phyloP scores from a whole-genome alignment of 2,113 vertebrate genomes.

The Chlamydotis undulata region DNA sequence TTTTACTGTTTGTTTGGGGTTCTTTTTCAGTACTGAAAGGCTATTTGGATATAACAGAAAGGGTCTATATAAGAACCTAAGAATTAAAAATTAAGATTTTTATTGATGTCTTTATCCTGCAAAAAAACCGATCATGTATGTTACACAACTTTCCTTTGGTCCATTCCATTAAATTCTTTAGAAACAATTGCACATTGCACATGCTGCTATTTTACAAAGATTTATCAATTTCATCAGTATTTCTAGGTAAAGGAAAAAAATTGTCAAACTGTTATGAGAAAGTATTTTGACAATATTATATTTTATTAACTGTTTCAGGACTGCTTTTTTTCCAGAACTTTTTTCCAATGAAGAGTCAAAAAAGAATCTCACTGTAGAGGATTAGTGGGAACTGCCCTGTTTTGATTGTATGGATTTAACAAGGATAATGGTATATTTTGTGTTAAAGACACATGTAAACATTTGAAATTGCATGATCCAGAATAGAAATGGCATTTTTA shows the following conservation, averaged over 20 bases:
- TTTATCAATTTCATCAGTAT: background rate
- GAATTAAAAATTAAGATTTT: background rate
- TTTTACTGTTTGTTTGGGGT: background rate
- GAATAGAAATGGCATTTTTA: background rate
- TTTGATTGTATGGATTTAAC: background rate
- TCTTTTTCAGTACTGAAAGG: background rate
- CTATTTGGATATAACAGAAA: background rate
- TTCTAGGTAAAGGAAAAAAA: background rate
- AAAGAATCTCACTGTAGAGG: background rate
- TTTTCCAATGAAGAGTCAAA: background rate
- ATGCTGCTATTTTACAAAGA: background rate
- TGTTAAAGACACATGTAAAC: background rate
- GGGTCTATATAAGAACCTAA: background rate
- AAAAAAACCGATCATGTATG: accelerated
- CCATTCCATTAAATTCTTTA: background rate
- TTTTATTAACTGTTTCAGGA: background rate
- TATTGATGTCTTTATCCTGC: background rate
- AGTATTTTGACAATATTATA: background rate
- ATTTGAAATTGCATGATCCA: background rate
- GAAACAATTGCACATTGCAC: background rate
- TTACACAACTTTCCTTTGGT: background rate
- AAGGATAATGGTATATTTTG: background rate
- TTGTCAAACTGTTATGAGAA: background rate
- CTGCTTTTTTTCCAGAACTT: background rate
- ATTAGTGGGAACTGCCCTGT: background rate